Evolutionary conservation across 1,140 invertebrate genomes (phyloP).

Genomic region (Glomeris maerens): DNA sequence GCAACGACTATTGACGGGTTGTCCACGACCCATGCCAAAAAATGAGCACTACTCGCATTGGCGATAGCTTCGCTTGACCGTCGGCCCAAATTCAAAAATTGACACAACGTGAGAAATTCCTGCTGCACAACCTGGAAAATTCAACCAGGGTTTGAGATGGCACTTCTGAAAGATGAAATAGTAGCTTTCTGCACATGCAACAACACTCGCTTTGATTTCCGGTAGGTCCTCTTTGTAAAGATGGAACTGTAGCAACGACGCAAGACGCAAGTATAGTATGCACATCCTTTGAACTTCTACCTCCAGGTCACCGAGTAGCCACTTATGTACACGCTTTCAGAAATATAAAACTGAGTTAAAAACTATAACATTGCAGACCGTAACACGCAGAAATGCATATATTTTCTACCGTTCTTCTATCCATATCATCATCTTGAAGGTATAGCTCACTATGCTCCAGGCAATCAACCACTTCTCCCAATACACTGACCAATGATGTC

Average conservation of each 20-base stretch:
- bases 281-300: constrained; percentile 56
- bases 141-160: too few relatives aligned
- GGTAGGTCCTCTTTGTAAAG: constrained; percentile 68
- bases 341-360: constrained; percentile 12
- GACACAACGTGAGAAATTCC: too few relatives aligned
- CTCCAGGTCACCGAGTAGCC: constrained; percentile 31
- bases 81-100: too few relatives aligned
- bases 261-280: constrained; percentile 68
- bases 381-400: neutral
- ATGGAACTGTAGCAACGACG: constrained; percentile 67
- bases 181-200: too few relatives aligned
- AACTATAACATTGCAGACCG: neutral
- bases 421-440: constrained; percentile 29
- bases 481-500: constrained; percentile 17
- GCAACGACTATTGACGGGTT: constrained; percentile 1
- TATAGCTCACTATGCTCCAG: constrained; percentile 38
- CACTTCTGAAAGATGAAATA: too few relatives aligned
- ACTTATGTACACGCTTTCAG: neutral
- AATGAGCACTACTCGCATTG: neutral
- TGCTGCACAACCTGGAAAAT: too few relatives aligned
- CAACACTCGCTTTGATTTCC: constrained; percentile 35
- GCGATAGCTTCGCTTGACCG: too few relatives aligned
- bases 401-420: constrained; percentile 1
- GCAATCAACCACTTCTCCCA: constrained; percentile 35
- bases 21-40: constrained; percentile 4